Conservation (phyloP, 2,113 vertebrate genomes). For the Corvus hawaiiensis region DNA sequence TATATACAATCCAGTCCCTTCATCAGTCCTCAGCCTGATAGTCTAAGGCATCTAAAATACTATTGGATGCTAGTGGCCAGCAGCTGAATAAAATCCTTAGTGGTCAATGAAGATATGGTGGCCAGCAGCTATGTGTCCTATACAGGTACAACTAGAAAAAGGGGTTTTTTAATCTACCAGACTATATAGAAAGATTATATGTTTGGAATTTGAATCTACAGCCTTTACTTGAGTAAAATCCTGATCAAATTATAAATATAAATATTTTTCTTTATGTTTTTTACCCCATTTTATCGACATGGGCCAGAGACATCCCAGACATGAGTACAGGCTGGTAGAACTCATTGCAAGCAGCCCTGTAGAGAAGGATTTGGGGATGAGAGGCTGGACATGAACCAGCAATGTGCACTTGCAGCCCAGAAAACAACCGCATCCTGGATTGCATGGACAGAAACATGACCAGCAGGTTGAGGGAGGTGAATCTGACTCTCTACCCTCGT, state of each 20-base stretch:
- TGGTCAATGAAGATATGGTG: not conserved
- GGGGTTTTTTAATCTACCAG: not conserved
- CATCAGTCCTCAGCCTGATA: not conserved
- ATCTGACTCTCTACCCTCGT: not conserved
- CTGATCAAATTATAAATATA: not conserved
- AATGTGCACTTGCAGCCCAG: not conserved
- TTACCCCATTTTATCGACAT: not conserved
- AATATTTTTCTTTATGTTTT: not conserved
- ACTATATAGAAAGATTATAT: not conserved
- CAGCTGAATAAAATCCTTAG: not conserved
- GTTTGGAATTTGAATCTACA: not conserved
- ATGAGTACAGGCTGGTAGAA: not conserved
- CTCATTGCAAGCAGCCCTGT: rapidly evolving
- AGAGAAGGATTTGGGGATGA: not conserved
- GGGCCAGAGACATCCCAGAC: not conserved
- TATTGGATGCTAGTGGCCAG: not conserved
- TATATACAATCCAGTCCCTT: rapidly evolving
- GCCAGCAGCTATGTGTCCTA: not conserved
- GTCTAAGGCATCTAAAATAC: not conserved
- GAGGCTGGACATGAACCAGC: not conserved
- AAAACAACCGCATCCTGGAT: not conserved
- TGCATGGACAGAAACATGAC: not conserved
- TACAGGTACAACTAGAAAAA: not conserved
- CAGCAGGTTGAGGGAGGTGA: not conserved
- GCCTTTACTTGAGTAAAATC: not conserved